Evolutionary conservation across 2,113 vertebrate species (phyloP).

Genomic region (Numida meleagris): DNA sequence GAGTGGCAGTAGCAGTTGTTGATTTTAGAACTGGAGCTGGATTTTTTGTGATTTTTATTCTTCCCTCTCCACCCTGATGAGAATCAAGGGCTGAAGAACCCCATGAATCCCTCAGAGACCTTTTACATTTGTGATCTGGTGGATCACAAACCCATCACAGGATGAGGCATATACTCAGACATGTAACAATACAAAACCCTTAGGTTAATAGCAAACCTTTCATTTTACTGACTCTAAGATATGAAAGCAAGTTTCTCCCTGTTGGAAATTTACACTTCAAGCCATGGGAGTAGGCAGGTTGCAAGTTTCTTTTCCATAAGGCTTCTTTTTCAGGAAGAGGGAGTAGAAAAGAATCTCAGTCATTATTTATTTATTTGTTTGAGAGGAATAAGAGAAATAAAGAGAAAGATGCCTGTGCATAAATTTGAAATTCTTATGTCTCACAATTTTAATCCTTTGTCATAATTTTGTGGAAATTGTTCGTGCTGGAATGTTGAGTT

Average conservation of each 20-base stretch:
- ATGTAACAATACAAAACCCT: not conserved
- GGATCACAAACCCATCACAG: too few relatives aligned
- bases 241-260: not conserved
- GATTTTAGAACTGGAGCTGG: not conserved
- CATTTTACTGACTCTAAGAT: not conserved
- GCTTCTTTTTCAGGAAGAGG: not conserved
- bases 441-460: not conserved
- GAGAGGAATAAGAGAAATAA: not conserved
- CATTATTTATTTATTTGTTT: not conserved
- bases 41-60: not conserved
- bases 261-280: not conserved
- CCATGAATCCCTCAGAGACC: not conserved
- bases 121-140: not conserved
- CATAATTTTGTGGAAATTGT: not conserved
- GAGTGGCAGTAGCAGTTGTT: not conserved
- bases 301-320: not conserved
- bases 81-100: not conserved
- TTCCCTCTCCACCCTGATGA: not conserved
- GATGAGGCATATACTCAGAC: not conserved
- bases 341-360: not conserved
- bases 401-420: not conserved
- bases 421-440: not conserved
- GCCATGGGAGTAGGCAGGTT: not conserved
- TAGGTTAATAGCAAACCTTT: not conserved
- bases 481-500: not conserved